Conservation (phyloP, 2,797 vertebrate genomes). For the Scolopax bukidnonensis region DNA sequence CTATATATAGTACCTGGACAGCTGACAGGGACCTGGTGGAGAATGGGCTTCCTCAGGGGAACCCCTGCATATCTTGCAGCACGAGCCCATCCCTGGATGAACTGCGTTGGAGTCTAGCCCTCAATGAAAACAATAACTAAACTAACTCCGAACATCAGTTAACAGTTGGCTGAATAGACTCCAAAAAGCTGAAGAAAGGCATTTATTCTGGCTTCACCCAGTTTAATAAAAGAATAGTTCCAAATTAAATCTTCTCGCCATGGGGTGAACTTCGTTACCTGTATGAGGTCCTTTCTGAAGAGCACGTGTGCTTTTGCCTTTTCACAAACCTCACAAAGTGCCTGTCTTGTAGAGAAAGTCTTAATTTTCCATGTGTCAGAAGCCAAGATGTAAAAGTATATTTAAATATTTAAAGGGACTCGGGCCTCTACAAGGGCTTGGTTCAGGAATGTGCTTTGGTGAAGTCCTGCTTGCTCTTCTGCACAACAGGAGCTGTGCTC, state of each 20-base stretch:
- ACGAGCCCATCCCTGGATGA: conserved; percentile 44
- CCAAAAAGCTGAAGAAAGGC: conserved; percentile 3
- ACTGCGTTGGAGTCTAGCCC: conserved; percentile 57
- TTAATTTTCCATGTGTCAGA: background rate
- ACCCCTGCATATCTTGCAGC: background rate
- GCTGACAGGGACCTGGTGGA: conserved; percentile 33
- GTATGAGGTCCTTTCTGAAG: accelerated
- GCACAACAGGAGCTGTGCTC: background rate
- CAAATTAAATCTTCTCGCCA: background rate
- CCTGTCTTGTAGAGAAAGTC: background rate
- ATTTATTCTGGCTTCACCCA: conserved; percentile 31
- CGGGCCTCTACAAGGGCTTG: background rate
- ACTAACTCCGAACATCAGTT: background rate
- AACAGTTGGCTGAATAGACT: conserved; percentile 26
- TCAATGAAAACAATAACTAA: conserved; percentile 49
- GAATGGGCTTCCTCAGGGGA: conserved; percentile 49
- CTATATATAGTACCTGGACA: conserved; percentile 58
- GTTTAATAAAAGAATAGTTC: background rate
- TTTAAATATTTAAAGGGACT: background rate
- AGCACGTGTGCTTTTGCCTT: background rate
- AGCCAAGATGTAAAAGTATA: background rate
- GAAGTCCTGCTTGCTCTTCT: background rate
- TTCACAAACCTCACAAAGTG: background rate
- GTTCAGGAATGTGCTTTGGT: background rate
- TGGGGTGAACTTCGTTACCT: background rate